Evolutionary conservation across 2,888 invertebrate genomes (phyloP).

Genomic region (Hermodice carunculata): DNA sequence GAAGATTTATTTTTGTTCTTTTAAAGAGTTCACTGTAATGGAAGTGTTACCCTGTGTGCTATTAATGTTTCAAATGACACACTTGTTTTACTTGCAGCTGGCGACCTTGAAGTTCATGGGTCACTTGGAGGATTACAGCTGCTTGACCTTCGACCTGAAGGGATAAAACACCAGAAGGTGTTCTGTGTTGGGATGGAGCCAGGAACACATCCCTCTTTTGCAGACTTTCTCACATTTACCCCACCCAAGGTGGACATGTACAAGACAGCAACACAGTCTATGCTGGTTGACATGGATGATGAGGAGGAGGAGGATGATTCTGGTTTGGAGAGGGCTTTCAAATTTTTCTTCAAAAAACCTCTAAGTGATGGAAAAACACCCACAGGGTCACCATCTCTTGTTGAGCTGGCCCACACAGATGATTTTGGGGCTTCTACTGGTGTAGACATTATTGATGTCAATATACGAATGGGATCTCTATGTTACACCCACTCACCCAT

Average conservation of each 20-base stretch:
- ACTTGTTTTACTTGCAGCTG: no score
- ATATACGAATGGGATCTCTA: conserved; percentile 85
- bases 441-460: not conserved
- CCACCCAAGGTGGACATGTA: conserved; percentile 62
- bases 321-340: conserved; percentile 32
- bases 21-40: no score
- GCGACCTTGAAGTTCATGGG: conserved; percentile 80
- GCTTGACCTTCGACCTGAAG: conserved; percentile 87
- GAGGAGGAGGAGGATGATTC: not conserved
- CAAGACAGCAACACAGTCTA: conserved; percentile 54
- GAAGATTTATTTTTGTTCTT: no score
- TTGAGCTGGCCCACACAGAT: no score
- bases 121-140: conserved; percentile 91
- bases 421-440: no score
- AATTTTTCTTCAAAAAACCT: conserved; percentile 18
- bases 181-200: conserved; percentile 87
- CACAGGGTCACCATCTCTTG: not conserved
- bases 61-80: no score
- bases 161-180: conserved; percentile 87
- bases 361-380: not conserved
- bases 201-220: conserved; percentile 6
- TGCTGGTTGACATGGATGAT: not conserved
- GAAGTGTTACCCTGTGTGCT: no score
- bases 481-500: conserved; percentile 94
- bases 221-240: not conserved